Evolutionary conservation across 2,888 invertebrate genomes (phyloP), one percentile per base, ranked within the genome.

Genomic region (Amblyjoppa fuscipennis): DNA sequence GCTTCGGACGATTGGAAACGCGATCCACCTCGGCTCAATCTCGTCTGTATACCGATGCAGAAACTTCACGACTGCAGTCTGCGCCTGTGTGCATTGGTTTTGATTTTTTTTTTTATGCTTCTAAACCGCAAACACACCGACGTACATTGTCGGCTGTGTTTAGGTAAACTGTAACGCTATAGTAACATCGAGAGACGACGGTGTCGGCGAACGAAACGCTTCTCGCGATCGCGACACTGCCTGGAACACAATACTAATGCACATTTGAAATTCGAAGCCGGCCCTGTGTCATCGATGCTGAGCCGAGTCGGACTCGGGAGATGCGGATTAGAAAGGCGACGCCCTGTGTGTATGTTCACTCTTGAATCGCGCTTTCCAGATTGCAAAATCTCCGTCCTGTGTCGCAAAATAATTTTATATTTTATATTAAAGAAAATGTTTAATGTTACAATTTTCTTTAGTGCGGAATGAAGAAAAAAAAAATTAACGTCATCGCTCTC

Each of bases 191-290:
- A 51, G 31, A 76, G 59, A 49, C 71, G 41, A 51, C 66, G 31
- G 84, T 84, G 76, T 81, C 77, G 71, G 34, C 56, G 84, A 81
- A 76, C 59, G 77, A 77, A 84, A 81, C 25, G 68, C 76, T 81
- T 76, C 79, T 75, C 83, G 71, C 75, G 53, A 77, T 80, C 76
- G 66, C 66, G 76, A 84, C 71, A 73, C 71, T 38, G 11, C 53
- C 25, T 20, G 53, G 76, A 28, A 59, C 25, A 59, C 25, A 76
- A 51, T 53, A 76, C 76, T 61, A 73, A 76, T 71, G 66, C 73
- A 77, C 81, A 77, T 77, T 80, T 84, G 84, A 81, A 84, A 84
- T 61, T 81, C 68, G 84, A 84, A 84, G 73, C 84, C 84, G 64
- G 45, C 74, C 74, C 74, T 28, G 74, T 56, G 64, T 70, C 70